phyloP scores from a whole-genome alignment of 2,797 vertebrate genomes.

The Intellagama lesueurii region DNA sequence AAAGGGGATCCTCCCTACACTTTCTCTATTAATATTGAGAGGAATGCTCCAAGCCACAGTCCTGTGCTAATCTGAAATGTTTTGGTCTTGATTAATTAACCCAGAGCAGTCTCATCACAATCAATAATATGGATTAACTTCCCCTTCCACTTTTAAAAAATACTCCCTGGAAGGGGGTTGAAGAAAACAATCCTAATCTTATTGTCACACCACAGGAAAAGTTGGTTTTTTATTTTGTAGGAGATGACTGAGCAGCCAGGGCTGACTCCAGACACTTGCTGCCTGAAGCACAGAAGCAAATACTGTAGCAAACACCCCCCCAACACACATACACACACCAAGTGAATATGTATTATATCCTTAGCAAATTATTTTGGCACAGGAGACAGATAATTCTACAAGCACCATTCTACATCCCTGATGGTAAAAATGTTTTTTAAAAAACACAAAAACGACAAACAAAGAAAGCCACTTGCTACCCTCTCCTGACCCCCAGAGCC shows the following conservation, averaged over 20 bases:
- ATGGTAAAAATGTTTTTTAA: too few species aligned
- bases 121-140: constrained; percentile 19
- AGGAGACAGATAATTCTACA: neutral
- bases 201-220: neutral
- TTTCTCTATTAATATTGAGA: neutral
- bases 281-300: neutral
- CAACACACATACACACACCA: neutral
- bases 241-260: neutral
- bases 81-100: constrained; percentile 32
- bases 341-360: neutral
- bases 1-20: too few species aligned
- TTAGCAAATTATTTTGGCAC: neutral
- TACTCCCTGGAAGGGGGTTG: neutral
- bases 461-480: neutral
- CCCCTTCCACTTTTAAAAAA: neutral
- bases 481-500: neutral
- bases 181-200: neutral
- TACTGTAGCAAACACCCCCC: neutral
- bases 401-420: neutral
- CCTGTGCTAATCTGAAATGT: constrained; percentile 13
- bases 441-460: neutral
- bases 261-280: neutral
- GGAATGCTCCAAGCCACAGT: neutral
- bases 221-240: neutral
- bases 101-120: constrained; percentile 5